Percentiles rank a stretch among this genome's conserved stretches.
Evolutionary conservation across 2,113 vertebrate species (phyloP).

Genomic region (Zosterops pallidus): DNA sequence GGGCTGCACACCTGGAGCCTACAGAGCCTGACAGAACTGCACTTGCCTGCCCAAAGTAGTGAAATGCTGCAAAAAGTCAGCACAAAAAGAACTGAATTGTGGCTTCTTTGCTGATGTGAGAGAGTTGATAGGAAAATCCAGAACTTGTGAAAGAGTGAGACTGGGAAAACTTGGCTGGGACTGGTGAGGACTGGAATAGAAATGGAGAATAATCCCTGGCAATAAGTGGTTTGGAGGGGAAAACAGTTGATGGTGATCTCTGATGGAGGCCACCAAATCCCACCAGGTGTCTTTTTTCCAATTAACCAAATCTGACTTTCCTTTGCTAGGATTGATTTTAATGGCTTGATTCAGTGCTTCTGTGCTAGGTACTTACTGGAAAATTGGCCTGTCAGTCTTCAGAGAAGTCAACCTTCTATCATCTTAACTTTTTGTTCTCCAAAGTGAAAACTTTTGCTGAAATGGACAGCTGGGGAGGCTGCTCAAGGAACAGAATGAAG

Average conservation of each 20-base stretch:
- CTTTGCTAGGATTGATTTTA: not conserved
- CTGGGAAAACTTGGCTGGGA: not conserved
- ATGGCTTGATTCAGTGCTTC: not conserved
- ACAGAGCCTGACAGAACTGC: accelerated
- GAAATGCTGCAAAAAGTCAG: not conserved
- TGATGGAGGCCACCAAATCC: not conserved
- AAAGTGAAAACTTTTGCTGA: not conserved
- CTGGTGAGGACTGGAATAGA: not conserved
- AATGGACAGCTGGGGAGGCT: not conserved
- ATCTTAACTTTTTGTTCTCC: not conserved
- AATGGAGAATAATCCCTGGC: not conserved
- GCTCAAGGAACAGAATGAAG: not conserved
- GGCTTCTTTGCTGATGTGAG: not conserved
- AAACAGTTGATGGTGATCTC: not conserved
- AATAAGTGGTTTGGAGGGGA: not conserved
- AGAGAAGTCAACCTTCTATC: not conserved
- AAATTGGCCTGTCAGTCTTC: not conserved
- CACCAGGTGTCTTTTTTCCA: not conserved
- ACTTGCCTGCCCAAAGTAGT: accelerated
- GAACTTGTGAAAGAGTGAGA: not conserved
- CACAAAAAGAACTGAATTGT: not conserved
- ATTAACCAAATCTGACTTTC: not conserved
- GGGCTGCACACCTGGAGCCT: not conserved
- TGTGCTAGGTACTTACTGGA: not conserved
- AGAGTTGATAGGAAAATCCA: not conserved